Evolutionary conservation across 2,888 invertebrate genomes (phyloP).

Genomic region (Strigamia crassipes): DNA sequence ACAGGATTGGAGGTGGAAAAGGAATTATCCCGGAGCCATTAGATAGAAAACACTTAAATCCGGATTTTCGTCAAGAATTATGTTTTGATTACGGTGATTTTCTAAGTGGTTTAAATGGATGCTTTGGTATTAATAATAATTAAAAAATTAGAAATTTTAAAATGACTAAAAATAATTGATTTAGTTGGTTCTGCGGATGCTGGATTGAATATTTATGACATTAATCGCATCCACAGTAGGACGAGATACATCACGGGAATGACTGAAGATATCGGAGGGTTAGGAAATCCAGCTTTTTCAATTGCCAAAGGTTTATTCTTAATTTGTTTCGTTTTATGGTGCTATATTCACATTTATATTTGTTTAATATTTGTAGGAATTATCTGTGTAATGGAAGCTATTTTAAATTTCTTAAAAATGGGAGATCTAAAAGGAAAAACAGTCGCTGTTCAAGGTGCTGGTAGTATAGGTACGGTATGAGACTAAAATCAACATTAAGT

Average conservation of each 20-base stretch:
- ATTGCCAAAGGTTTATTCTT: slow-evolving; percentile 52
- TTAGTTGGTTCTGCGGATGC: slow-evolving; percentile 54
- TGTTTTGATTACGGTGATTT: slow-evolving; percentile 55
- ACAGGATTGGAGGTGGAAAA: slow-evolving; percentile 55
- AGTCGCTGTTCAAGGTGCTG: slow-evolving; percentile 55
- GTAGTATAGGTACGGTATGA: slow-evolving; percentile 55
- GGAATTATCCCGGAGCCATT: slow-evolving; percentile 53
- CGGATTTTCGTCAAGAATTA: slow-evolving; percentile 53
- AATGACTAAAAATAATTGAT: slow-evolving; percentile 23
- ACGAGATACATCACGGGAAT: slow-evolving; percentile 54
- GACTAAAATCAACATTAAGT: background rate
- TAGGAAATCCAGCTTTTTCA: slow-evolving; percentile 53
- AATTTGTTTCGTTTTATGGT: background rate
- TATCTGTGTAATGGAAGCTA: slow-evolving; percentile 55
- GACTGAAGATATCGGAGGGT: slow-evolving; percentile 54
- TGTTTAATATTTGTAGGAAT: slow-evolving; percentile 52
- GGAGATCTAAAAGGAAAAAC: slow-evolving; percentile 53
- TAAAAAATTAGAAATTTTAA: background rate
- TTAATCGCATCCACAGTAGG: slow-evolving; percentile 53
- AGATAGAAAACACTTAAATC: slow-evolving; percentile 52
- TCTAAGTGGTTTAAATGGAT: slow-evolving; percentile 55
- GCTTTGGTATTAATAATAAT: slow-evolving; percentile 49
- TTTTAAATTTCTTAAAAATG: slow-evolving; percentile 52
- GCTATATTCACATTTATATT: background rate
- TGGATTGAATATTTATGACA: slow-evolving; percentile 53